These are phyloP conservation scores for Drosophila gunungcola DNA, from an alignment of 1,140 invertebrate species.

Conservation along the genomic window DNA sequence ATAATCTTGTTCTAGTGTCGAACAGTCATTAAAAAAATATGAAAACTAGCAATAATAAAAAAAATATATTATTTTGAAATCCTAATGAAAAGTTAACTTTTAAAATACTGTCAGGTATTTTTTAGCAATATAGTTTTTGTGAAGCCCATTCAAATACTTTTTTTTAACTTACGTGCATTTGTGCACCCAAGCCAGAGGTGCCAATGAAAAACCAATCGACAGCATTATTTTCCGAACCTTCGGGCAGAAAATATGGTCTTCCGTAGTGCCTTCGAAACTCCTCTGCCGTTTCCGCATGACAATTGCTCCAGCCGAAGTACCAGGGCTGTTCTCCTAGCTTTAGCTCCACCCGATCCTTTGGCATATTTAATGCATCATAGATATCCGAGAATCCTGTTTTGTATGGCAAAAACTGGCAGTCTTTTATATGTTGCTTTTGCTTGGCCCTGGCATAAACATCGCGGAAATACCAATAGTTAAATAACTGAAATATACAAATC, in stretches of 20 bases:
- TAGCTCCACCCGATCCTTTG: slow-evolving; percentile 87
- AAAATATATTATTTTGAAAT: too few relatives aligned
- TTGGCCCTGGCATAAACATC: slow-evolving; percentile 88
- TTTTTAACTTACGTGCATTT: slow-evolving; percentile 92
- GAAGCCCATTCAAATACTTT: not conserved
- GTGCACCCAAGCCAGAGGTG: slow-evolving; percentile 94
- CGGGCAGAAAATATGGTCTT: slow-evolving; percentile 95
- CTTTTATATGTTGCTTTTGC: slow-evolving; percentile 86
- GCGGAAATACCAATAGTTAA: slow-evolving; percentile 92
- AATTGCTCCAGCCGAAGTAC: slow-evolving; percentile 98
- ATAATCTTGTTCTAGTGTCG: too few relatives aligned
- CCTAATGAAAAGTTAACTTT: too few relatives aligned
- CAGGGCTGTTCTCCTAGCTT: slow-evolving; percentile 88
- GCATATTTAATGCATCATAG: slow-evolving; percentile 92
- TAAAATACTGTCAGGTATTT: too few relatives aligned
- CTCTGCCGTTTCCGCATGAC: slow-evolving; percentile 91
- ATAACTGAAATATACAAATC: slow-evolving; percentile 77
- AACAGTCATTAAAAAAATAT: too few relatives aligned
- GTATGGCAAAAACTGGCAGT: slow-evolving; percentile 97
- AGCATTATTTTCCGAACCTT: slow-evolving; percentile 92
- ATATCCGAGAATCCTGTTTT: slow-evolving; percentile 91
- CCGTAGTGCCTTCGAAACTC: slow-evolving; percentile 92
- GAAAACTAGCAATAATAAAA: too few relatives aligned
- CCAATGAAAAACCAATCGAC: slow-evolving; percentile 99
- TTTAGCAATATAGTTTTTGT: too few relatives aligned